Evolutionary conservation across 2,888 invertebrate species (phyloP), one percentile per base, ranked within the genome.

Genomic region (Gonocerus acuteangulatus): DNA sequence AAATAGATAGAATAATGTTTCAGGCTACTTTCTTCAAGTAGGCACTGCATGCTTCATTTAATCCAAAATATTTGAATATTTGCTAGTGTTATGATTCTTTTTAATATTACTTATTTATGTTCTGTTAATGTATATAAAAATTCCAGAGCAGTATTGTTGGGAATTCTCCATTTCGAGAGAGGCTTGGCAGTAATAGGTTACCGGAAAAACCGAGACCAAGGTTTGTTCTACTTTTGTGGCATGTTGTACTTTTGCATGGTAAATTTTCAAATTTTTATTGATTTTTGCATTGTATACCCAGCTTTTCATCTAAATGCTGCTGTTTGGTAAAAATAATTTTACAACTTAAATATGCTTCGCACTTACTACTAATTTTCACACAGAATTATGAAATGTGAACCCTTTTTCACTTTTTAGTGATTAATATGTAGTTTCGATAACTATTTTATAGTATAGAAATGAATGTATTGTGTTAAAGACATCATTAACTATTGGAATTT

Each of bases 151-250:
- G 77, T 70, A 75, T 77, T 70, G 78, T 78, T 61, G 78, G 79
- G 65, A 88, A 84, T 77, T 90, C 89, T 69, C 89, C 90, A 70
- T 91, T 90, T 80, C 82, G 92, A 73, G 93, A 92, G 77, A 83
- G 92, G 67, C 81, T 91, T 68, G 91, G 91, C 74, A 91, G 90
- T 79, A 91, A 89, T 74, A 84, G 91, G 64, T 79, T 90, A 71
- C 85, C 87, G 68, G 91, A 92, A 75, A 81, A 84, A 71, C 81
- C 82, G 64, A 81, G 90, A 74, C 89, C 91, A 76, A 87, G 90
- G 87, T 88, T 82, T 54, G 54, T 54, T 42, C 22, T 27, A 21
- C n/a, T 27, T 4, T 51, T 58, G 19, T 16, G n/a, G 47, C 57
- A 9, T 45, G 32, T 23, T 52, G 27, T 34, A 3, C 44, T 49